phyloP scores from a whole-genome alignment of 2,888 invertebrate species.

The Campoplex capitator region DNA sequence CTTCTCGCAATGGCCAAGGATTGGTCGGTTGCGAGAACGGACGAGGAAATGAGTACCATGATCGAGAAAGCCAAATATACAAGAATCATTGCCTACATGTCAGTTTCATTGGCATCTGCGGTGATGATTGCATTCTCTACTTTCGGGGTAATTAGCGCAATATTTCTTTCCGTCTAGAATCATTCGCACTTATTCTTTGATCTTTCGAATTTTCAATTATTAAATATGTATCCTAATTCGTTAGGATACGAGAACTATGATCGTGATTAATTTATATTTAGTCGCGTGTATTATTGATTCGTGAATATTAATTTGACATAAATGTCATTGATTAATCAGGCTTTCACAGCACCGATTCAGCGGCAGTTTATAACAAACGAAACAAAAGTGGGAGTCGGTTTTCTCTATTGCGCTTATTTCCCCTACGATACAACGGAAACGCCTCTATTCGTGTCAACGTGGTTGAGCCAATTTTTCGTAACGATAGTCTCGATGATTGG shows the following conservation, averaged over 20 bases:
- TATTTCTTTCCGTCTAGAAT: too few relatives aligned
- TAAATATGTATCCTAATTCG: not conserved
- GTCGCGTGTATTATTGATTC: too few relatives aligned
- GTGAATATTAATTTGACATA: too few relatives aligned
- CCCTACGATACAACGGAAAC: constrained; percentile 73
- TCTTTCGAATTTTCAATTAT: too few relatives aligned
- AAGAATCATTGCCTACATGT: constrained; percentile 69
- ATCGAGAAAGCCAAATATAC: constrained; percentile 67
- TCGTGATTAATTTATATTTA: too few relatives aligned
- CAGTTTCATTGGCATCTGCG: constrained; percentile 66
- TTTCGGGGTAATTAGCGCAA: constrained; percentile 52
- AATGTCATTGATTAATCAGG: constrained; percentile 15
- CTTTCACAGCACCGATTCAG: constrained; percentile 40
- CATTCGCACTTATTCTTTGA: too few relatives aligned
- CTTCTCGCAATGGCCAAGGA: constrained; percentile 63
- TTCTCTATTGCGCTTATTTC: constrained; percentile 71
- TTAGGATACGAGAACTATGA: too few relatives aligned
- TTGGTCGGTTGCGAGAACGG: constrained; percentile 46
- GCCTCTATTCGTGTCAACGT: constrained; percentile 73
- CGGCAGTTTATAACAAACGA: constrained; percentile 55
- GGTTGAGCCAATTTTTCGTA: constrained; percentile 73
- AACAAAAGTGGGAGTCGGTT: constrained; percentile 54
- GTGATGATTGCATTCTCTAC: constrained; percentile 63
- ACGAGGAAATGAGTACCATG: constrained; percentile 63
- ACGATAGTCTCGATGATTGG: constrained; percentile 72